phyloP scores from a whole-genome alignment of 2,113 vertebrate species.

The Hippopotamus amphibius region DNA sequence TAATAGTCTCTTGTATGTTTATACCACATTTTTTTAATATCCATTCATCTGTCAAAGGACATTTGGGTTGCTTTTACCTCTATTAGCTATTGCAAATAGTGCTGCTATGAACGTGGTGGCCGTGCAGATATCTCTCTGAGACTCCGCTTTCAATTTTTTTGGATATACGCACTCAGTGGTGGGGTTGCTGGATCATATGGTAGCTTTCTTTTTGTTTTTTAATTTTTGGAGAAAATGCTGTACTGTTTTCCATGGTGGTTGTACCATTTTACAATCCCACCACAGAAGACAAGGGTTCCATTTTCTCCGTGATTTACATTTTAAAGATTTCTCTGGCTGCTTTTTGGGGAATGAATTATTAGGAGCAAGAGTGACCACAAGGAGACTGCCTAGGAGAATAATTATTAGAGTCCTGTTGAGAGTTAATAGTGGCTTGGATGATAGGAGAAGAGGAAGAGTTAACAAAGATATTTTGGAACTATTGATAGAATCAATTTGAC shows the following conservation, averaged over 20 bases:
- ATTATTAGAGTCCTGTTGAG: background rate
- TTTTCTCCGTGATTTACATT: background rate
- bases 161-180: background rate
- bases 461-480: background rate
- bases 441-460: background rate
- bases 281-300: background rate
- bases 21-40: background rate
- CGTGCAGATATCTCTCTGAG: background rate
- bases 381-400: background rate
- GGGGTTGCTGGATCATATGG: background rate
- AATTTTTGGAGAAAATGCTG: background rate
- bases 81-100: background rate
- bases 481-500: background rate
- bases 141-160: background rate
- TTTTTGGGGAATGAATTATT: slow-evolving; percentile 16
- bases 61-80: background rate
- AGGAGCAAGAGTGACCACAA: background rate
- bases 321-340: slow-evolving; percentile 15
- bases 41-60: background rate
- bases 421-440: background rate
- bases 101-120: background rate
- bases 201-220: background rate
- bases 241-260: background rate
- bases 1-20: background rate
- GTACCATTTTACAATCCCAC: background rate